Percentiles rank a stretch among this genome's conserved stretches.
phyloP scores from a whole-genome alignment of 1,140 invertebrate genomes.

The Eubasilissa regina region DNA sequence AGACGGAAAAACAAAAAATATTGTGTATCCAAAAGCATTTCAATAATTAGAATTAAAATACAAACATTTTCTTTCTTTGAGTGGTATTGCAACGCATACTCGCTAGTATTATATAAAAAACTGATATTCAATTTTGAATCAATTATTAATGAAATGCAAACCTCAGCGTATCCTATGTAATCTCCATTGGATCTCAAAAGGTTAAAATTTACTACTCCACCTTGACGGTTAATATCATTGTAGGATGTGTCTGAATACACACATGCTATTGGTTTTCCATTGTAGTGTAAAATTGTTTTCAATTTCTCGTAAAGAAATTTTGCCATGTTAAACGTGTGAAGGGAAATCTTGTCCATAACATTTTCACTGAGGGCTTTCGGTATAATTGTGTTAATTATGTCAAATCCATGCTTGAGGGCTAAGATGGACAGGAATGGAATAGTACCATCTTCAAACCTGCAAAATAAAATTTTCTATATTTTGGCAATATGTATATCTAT shows the following conservation, averaged over 20 bases:
- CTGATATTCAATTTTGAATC: background rate
- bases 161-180: slow-evolving; percentile 91
- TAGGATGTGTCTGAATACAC: slow-evolving; percentile 85
- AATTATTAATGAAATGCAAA: slow-evolving; percentile 62
- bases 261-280: slow-evolving; percentile 79
- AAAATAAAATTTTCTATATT: slow-evolving; percentile 63
- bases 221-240: slow-evolving; percentile 78
- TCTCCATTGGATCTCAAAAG: slow-evolving; percentile 82
- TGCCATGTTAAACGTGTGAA: slow-evolving; percentile 85
- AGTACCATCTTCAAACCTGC: slow-evolving; percentile 96
- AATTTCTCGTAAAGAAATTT: slow-evolving; percentile 81
- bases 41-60: too few relatives aligned
- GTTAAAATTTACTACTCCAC: slow-evolving; percentile 93
- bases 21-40: too few relatives aligned
- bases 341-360: slow-evolving; percentile 79
- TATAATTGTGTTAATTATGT: slow-evolving; percentile 76
- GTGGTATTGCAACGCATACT: too few relatives aligned
- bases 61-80: too few relatives aligned
- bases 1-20: too few relatives aligned
- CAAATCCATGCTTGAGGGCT: slow-evolving; percentile 86
- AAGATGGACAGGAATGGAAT: slow-evolving; percentile 90
- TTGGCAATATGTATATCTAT: too few relatives aligned
- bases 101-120: too few relatives aligned
- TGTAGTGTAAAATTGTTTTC: slow-evolving; percentile 78
- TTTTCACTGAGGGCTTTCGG: slow-evolving; percentile 69